Conservation (phyloP, 2,888 invertebrate genomes). For the Endotricha flammealis region DNA sequence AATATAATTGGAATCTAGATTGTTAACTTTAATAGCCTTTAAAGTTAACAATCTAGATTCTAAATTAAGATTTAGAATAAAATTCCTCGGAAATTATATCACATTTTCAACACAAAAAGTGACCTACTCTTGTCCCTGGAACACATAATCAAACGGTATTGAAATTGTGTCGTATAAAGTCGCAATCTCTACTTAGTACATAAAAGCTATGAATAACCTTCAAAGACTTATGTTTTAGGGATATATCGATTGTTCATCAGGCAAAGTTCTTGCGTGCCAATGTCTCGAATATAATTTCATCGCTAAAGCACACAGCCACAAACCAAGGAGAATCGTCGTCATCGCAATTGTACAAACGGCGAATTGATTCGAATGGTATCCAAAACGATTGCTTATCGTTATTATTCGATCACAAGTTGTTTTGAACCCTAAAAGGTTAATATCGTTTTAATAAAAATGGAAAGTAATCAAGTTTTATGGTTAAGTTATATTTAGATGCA, state of each 20-base stretch:
- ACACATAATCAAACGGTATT: too few species aligned
- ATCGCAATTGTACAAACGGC: conserved; percentile 24
- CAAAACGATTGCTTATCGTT: conserved; percentile 36
- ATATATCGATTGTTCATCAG: conserved; percentile 29
- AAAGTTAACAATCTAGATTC: too few species aligned
- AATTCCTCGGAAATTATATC: too few species aligned
- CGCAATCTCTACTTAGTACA: too few species aligned
- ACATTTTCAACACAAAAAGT: too few species aligned
- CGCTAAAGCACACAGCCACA: conserved; percentile 25
- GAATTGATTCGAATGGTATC: conserved; percentile 43
- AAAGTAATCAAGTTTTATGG: conserved; percentile 30
- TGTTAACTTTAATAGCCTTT: too few species aligned
- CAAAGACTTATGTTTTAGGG: conserved; percentile 18
- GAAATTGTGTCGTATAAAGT: too few species aligned
- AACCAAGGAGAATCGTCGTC: conserved; percentile 10
- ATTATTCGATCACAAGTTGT: conserved; percentile 29
- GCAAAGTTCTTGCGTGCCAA: conserved; percentile 35
- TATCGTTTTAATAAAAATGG: conserved; percentile 13
- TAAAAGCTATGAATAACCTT: too few species aligned
- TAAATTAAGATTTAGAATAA: too few species aligned
- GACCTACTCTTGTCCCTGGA: too few species aligned
- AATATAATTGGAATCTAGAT: too few species aligned
- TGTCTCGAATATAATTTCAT: conserved; percentile 39
- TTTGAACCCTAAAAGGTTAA: conserved; percentile 21
- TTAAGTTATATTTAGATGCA: too few species aligned